phyloP scores from a whole-genome alignment of 30 jellyfish, hydroid and myxozoan genomes.

The Hydractinia symbiolongicarpus region DNA sequence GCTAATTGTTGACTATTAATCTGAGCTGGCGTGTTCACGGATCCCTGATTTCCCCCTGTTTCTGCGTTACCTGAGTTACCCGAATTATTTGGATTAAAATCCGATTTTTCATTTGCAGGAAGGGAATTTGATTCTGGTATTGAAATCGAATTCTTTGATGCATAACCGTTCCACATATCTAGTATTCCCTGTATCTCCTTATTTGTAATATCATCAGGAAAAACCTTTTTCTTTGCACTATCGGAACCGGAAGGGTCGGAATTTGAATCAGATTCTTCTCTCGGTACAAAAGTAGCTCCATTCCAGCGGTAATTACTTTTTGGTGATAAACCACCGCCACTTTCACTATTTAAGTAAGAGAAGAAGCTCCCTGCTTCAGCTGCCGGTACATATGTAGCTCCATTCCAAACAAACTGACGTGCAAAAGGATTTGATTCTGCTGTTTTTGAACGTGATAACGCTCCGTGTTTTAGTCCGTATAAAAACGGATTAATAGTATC shows the following conservation, averaged over 20 bases:
- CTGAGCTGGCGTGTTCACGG: too few relatives aligned
- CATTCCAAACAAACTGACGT: conserved; percentile 39
- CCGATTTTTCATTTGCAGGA: not conserved
- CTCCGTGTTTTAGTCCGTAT: not conserved
- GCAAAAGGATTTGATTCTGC: not conserved
- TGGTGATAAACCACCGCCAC: conserved; percentile 19
- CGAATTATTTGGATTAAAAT: too few relatives aligned
- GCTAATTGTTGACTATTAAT: too few relatives aligned
- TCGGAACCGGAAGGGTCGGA: not conserved
- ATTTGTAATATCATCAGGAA: conserved; percentile 15
- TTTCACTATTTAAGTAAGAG: conserved; percentile 13
- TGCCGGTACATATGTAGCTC: conserved; percentile 22
- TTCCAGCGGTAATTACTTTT: conserved; percentile 17
- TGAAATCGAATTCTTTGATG: not conserved
- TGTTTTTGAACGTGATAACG: not conserved
- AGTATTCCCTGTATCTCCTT: conserved; percentile 24
- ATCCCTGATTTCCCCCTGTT: too few relatives aligned
- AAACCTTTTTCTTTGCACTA: not conserved
- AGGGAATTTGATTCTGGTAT: not conserved
- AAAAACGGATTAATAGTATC: conserved; percentile 21
- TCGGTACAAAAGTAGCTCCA: conserved; percentile 27
- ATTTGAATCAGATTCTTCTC: not conserved
- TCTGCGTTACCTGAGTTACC: too few relatives aligned
- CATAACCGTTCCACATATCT: conserved; percentile 30
- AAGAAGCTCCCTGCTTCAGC: not conserved